phyloP scores from a whole-genome alignment of 64 coral and sea anemone genomes.

The Catalaphyllia jardinei region DNA sequence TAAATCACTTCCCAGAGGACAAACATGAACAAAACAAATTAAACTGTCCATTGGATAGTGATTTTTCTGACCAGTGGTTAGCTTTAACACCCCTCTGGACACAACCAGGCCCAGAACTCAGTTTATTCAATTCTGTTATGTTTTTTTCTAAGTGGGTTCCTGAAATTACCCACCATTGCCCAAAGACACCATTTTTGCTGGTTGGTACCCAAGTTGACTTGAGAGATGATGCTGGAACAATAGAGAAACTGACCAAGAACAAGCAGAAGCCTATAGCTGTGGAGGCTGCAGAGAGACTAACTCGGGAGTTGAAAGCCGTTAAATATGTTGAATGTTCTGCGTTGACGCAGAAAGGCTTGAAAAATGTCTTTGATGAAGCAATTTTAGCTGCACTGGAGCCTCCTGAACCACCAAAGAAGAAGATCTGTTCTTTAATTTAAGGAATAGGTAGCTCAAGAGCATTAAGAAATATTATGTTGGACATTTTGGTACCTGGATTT shows the following conservation, averaged over 20 bases:
- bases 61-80: no score
- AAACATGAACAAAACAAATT: no score
- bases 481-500: neutral
- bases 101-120: neutral
- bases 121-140: neutral
- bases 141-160: conserved; percentile 73
- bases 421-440: conserved; percentile 73
- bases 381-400: conserved; percentile 83
- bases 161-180: conserved; percentile 90
- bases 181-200: conserved; percentile 89
- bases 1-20: no score
- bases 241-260: conserved; percentile 93
- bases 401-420: conserved; percentile 93
- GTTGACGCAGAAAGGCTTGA: conserved; percentile 84
- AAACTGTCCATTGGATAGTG: no score
- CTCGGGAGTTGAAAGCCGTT: conserved; percentile 70
- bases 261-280: conserved; percentile 87
- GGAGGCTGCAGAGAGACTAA: conserved; percentile 74
- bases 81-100: no score
- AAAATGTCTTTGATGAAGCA: conserved; percentile 92
- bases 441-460: neutral
- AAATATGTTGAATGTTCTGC: conserved; percentile 93
- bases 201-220: conserved; percentile 94
- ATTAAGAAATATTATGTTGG: neutral
- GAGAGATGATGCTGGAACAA: conserved; percentile 79